Percentiles rank a stretch among this genome's conserved stretches.
These are phyloP conservation scores for Dicrurus megarhynchus DNA, from an alignment of 2,113 vertebrate species.

Conservation along the genomic window DNA sequence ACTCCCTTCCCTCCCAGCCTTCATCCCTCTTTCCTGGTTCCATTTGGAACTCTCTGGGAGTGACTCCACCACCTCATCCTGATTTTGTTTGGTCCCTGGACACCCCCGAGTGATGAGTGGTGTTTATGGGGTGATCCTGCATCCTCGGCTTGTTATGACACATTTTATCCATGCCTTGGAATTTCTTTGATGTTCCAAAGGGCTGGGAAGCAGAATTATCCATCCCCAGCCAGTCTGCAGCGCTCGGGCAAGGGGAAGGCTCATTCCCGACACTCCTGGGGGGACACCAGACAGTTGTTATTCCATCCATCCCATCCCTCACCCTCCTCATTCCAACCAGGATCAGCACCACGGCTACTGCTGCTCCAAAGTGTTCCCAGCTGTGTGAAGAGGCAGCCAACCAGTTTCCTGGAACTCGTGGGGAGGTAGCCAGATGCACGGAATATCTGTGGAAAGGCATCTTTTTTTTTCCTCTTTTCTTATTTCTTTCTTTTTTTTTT, in stretches of 20 bases:
- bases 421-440: slow-evolving; percentile 33
- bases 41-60: not conserved
- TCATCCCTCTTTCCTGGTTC: not conserved
- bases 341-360: slow-evolving; percentile 33
- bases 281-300: not conserved
- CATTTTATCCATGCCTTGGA: not conserved
- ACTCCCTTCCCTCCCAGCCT: not conserved
- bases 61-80: not conserved
- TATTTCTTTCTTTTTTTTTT: too few species aligned
- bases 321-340: not conserved
- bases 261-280: not conserved
- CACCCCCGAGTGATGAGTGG: not conserved
- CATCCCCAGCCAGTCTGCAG: not conserved
- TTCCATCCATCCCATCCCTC: slow-evolving; percentile 7
- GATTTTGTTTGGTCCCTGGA: not conserved
- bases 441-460: slow-evolving; percentile 30
- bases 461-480: not conserved
- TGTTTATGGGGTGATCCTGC: not conserved
- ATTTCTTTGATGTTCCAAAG: slow-evolving; percentile 16
- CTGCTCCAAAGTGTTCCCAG: slow-evolving; percentile 56
- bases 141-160: not conserved
- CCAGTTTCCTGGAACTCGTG: slow-evolving; percentile 48
- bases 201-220: not conserved
- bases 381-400: slow-evolving; percentile 50
- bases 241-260: not conserved